These are phyloP conservation scores for Ahaetulla prasina DNA, from an alignment of 2,113 vertebrate genomes.

Conservation along the genomic window DNA sequence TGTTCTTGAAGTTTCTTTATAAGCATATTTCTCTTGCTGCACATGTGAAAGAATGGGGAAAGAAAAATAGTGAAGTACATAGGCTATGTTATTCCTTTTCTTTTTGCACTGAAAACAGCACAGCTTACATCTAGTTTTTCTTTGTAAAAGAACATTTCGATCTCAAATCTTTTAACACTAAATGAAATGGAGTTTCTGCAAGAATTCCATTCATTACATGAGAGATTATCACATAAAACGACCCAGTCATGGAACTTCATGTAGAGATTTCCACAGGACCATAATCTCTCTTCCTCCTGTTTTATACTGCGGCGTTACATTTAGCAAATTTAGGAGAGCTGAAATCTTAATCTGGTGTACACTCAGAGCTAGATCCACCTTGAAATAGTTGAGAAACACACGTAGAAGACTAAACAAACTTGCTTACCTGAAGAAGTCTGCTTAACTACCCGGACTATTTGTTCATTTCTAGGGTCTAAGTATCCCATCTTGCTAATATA, in stretches of 20 bases:
- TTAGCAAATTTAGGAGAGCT: not conserved
- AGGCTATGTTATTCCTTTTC: not conserved
- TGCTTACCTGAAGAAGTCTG: slow-evolving; percentile 92
- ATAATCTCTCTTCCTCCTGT: not conserved
- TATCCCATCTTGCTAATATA: slow-evolving; percentile 99
- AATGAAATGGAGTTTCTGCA: not conserved
- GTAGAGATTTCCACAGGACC: not conserved
- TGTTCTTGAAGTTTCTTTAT: not conserved
- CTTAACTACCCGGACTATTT: slow-evolving; percentile 95
- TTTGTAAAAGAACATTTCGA: not conserved
- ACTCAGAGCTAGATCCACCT: not conserved
- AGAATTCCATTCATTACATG: not conserved
- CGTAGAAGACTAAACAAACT: not conserved
- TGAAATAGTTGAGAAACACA: slow-evolving; percentile 9
- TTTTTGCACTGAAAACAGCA: not conserved
- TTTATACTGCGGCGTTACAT: not conserved
- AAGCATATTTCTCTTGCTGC: not conserved
- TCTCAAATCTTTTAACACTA: not conserved
- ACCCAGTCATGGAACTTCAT: slow-evolving; percentile 1
- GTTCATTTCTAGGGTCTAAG: slow-evolving; percentile 91
- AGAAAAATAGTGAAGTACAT: not conserved
- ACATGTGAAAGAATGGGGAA: not conserved
- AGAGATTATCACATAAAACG: not conserved
- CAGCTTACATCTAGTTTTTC: not conserved
- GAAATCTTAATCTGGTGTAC: not conserved